phyloP scores from a whole-genome alignment of 2,113 vertebrate genomes.

The Candoia aspera region DNA sequence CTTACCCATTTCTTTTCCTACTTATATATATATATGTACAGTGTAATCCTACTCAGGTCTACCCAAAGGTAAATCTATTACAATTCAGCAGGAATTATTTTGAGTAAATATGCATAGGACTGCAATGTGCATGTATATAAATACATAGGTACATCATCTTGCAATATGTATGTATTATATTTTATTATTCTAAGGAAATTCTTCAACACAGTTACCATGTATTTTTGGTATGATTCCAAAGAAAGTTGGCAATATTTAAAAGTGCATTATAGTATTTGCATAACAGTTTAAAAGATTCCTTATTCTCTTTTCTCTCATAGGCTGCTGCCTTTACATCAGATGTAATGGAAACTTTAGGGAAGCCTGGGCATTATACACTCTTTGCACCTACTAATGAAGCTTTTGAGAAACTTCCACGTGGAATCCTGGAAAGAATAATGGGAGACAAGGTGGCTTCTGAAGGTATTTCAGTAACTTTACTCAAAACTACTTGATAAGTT shows the following conservation, averaged over 20 bases:
- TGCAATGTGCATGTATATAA: not conserved
- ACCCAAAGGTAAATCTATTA: not conserved
- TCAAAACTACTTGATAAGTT: not conserved
- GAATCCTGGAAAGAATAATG: conserved; percentile 85
- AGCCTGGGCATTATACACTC: conserved; percentile 88
- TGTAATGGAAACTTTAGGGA: conserved; percentile 82
- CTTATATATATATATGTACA: not conserved
- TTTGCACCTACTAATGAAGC: conserved; percentile 96
- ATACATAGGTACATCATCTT: not conserved
- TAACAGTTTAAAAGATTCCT: not conserved
- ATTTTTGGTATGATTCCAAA: not conserved
- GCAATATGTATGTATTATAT: not conserved
- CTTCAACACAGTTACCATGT: not conserved
- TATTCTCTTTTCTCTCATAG: conserved; percentile 68
- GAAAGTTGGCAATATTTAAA: not conserved
- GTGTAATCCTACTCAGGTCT: not conserved
- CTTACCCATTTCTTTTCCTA: not conserved
- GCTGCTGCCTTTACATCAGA: conserved; percentile 78
- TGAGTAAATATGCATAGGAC: not conserved
- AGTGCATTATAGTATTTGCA: not conserved
- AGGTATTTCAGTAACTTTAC: conserved; percentile 72
- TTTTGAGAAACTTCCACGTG: conserved; percentile 85
- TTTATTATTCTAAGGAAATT: not conserved
- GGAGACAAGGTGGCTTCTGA: conserved; percentile 83
- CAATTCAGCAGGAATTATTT: not conserved